Evolutionary conservation across 2,113 vertebrate species (phyloP).

Genomic region (Anser brachyrhynchus): DNA sequence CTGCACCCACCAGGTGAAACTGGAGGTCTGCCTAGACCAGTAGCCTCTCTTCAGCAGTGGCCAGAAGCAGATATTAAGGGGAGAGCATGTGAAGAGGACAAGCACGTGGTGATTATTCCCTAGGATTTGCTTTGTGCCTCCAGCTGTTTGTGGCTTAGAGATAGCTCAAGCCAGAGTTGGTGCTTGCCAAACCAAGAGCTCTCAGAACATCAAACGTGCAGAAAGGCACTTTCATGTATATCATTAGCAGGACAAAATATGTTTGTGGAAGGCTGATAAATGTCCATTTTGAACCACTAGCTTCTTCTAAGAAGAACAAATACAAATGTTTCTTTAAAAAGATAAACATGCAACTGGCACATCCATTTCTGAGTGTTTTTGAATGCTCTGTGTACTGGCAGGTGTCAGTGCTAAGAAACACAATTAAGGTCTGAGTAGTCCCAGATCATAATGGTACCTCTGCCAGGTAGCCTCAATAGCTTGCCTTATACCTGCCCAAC

Average conservation of each 20-base stretch:
- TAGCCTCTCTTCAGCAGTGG: neutral
- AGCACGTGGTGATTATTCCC: neutral
- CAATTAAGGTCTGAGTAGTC: neutral
- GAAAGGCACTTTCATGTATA: conserved; percentile 39
- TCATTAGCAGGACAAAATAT: neutral
- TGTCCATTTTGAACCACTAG: neutral
- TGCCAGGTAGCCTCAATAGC: neutral
- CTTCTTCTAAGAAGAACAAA: neutral
- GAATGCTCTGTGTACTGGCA: conserved; percentile 7
- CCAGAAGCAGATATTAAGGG: neutral
- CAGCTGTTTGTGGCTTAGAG: conserved; percentile 28
- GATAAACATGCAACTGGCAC: neutral
- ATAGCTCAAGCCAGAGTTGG: neutral
- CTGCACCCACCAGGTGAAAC: neutral
- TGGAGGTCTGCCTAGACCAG: neutral
- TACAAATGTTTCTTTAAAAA: neutral
- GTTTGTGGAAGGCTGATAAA: conserved; percentile 14
- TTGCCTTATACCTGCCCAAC: neutral
- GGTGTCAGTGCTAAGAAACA: neutral
- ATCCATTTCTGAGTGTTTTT: neutral
- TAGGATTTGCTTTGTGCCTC: conserved; percentile 6
- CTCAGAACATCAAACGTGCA: conserved; percentile 47
- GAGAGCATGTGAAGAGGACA: neutral
- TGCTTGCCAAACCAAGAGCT: conserved; percentile 13
- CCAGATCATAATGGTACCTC: neutral